A percentile compares a stretch with the other conserved stretches of the same genome.
Conservation (phyloP, 2,888 invertebrate species). For the Athetis lepigone region DNA sequence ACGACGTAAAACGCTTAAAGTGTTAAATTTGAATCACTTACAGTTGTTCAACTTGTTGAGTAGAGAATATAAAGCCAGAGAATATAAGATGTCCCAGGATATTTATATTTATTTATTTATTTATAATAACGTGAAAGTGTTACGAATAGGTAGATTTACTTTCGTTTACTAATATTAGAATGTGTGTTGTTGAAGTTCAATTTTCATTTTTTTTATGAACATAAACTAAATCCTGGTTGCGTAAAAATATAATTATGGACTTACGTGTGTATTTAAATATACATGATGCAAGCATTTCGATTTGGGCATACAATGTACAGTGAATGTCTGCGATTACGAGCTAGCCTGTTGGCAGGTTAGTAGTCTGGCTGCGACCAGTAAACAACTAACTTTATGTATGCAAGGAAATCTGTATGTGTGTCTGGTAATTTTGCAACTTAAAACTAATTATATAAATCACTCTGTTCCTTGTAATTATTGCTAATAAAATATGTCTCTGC, state of each 20-base stretch:
- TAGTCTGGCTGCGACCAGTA: conserved; percentile 67
- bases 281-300: conserved; percentile 52
- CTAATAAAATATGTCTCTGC: conserved; percentile 56
- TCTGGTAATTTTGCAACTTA: conserved; percentile 67
- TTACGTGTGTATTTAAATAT: conserved; percentile 12
- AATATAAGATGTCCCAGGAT: no score
- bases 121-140: no score
- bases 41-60: conserved; percentile 2
- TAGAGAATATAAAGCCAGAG: no score
- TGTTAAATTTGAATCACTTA: conserved; percentile 12
- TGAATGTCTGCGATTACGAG: conserved; percentile 70
- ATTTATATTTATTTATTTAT: no score
- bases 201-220: conserved; percentile 5
- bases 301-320: conserved; percentile 75
- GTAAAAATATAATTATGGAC: conserved; percentile 8
- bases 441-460: conserved; percentile 64
- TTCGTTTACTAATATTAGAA: no score
- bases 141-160: no score
- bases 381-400: conserved; percentile 72
- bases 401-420: conserved; percentile 61
- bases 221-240: background rate
- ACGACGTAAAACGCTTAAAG: conserved; percentile 11
- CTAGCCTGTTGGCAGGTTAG: conserved; percentile 77
- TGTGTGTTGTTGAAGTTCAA: no score
- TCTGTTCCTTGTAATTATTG: conserved; percentile 55